Base-by-base conservation (phyloP, 2,113 vertebrate genomes). In the Chaetodon trifascialis region DNA sequence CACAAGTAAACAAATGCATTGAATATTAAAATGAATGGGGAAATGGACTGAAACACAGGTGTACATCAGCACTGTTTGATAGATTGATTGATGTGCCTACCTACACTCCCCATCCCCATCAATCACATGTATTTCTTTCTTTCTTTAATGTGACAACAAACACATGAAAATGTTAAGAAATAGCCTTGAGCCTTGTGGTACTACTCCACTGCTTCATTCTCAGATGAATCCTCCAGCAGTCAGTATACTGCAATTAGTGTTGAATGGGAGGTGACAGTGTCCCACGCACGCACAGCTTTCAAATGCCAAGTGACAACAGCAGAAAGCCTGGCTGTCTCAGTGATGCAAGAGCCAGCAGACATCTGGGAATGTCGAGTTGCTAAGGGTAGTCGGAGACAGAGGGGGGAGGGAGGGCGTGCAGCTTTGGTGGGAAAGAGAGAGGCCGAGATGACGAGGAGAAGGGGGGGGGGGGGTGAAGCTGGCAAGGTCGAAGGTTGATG, bases 291-390 rank as follows among this genome's bases (percentile, higher is more conserved):
- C 80, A 76, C 83, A 65, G 73, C 76, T 79, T 73, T 82, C 65
- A 88, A 90, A 92, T 89, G 86, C 85, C 92, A 89, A 90, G 84
- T 86, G 86, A 83, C 88, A 85, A 69, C 42, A 73, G 80, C 86
- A 65, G 80, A 88, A 63, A 77, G 87, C 74, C 81, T 65, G 80
- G 76, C 58, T 87, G 87, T 84, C 82, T 76, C 83, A 44, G 42
- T 78, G 82, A 89, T 80, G 83, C 77, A 63, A 75, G 70, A 84
- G 84, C 86, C 86, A 59, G 71, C 19, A 66, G 91, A 90, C 88
- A 87, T 88, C 84, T 90, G 82, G 85, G 86, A 84, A 89, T 74
- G 85, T 91, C 60, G 80, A 79, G 85, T 59, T 54, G 64, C 69
- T 54, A n/a, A 55, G 68, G 67, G 72, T 60, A 80, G 59, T 72